phyloP scores from a whole-genome alignment of 2,888 invertebrate genomes.

The Melangyna quadrimaculata region DNA sequence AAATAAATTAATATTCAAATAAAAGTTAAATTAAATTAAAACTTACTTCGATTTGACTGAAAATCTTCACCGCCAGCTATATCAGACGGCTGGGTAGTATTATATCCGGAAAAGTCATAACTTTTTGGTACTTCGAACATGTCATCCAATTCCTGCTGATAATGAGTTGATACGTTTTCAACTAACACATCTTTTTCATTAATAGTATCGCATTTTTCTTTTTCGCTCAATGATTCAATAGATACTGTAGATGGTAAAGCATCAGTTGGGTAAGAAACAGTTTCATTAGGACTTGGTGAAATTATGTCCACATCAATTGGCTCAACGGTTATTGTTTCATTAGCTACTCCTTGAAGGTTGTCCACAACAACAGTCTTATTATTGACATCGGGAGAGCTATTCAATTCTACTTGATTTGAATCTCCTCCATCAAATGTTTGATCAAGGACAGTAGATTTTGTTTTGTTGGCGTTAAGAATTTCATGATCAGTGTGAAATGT shows the following conservation, averaged over 20 bases:
- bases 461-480: conserved; percentile 25
- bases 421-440: conserved; percentile 41
- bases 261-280: conserved; percentile 73
- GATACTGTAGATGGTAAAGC: background rate
- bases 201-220: conserved; percentile 74
- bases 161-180: conserved; percentile 74
- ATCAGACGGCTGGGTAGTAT: conserved; percentile 42
- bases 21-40: conserved; percentile 42
- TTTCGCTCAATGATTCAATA: conserved; percentile 74
- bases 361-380: conserved; percentile 60
- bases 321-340: conserved; percentile 68
- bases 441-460: conserved; percentile 7
- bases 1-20: conserved; percentile 17
- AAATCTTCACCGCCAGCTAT: conserved; percentile 70
- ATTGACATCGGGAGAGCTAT: conserved; percentile 7
- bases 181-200: conserved; percentile 78
- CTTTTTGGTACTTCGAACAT: conserved; percentile 74
- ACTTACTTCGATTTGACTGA: conserved; percentile 72
- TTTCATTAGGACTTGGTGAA: conserved; percentile 56
- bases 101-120: conserved; percentile 9
- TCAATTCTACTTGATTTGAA: background rate
- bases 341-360: conserved; percentile 11
- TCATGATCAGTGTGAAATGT: conserved; percentile 51
- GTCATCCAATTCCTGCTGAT: conserved; percentile 74
- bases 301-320: conserved; percentile 77